Base-by-base conservation (phyloP, 92 coral and sea anemone species). In the Umimayanthus kanabou region DNA sequence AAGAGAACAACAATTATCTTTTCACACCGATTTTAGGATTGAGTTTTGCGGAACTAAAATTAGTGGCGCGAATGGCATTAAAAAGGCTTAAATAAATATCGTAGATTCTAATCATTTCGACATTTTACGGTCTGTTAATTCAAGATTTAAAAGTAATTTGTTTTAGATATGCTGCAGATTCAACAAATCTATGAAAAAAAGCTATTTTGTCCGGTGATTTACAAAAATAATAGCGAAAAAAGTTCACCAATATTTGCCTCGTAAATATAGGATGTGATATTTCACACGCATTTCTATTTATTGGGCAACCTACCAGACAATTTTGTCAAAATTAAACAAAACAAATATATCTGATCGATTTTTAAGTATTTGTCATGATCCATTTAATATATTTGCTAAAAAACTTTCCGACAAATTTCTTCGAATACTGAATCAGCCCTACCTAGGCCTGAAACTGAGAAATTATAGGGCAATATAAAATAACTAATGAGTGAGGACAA, bases 271-370 rank as follows among this genome's bases (percentile, higher is more conserved):
- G 25, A 39, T 10, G 53, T 10, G 29, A 6, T 20, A 10, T 3
- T 73, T 33, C n/a, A 43, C 50, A 75, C 50, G 79, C 23, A 39
- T 18, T 43, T 75, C 23, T 22, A 20, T 75, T 20, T n/a, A 39
- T 20, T 39, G 50, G 53, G 3, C 28, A 37, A 11, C 25, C 50
- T 75, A 10, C 25, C 10, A 39, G 40, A 75, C 53, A 39, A 39
- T 6, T 23, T 61, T 61, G 47, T 39, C 10, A 39, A 74, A 71
- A 16, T 75, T 18, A 75, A 30, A 16, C 28, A 73, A 4, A 7
- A 33, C 77, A 75, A 75, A 75, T 39, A 75, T 40, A 53, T 13
- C n/a, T 75, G 79, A 75, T 43, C 45, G 53, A 22, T 75, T 75
- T 75, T 37, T n/a, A 75, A 18, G 79, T 75, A 75, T 25, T 39